Evolutionary conservation across 2,888 invertebrate species (phyloP).

Genomic region (Abrostola tripartita): DNA sequence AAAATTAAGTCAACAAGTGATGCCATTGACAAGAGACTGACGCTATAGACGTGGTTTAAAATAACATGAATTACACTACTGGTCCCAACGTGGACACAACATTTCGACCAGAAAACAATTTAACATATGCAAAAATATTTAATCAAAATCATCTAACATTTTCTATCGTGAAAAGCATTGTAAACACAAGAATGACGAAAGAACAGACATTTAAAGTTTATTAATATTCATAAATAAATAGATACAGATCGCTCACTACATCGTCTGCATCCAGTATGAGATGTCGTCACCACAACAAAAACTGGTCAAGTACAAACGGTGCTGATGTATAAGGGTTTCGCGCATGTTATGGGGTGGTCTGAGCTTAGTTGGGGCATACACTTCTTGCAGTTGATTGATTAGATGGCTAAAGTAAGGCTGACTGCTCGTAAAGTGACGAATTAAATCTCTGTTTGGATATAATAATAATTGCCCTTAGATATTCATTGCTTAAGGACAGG

Average conservation of each 20-base stretch:
- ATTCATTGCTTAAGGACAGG: too few relatives aligned
- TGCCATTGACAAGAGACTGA: too few relatives aligned
- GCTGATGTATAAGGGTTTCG: neutral
- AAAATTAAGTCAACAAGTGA: too few relatives aligned
- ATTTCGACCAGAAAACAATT: neutral
- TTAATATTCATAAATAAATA: conserved; percentile 31
- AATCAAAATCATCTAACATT: conserved; percentile 4
- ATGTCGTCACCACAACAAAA: conserved; percentile 16
- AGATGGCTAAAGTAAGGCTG: neutral
- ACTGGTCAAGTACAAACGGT: neutral
- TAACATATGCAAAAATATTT: conserved; percentile 4
- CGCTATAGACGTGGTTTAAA: too few relatives aligned
- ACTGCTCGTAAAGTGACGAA: too few relatives aligned
- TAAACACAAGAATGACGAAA: conserved; percentile 16
- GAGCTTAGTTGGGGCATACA: too few relatives aligned
- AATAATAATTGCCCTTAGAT: too few relatives aligned
- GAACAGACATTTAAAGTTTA: conserved; percentile 15
- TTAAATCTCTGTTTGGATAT: too few relatives aligned
- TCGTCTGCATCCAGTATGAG: conserved; percentile 27
- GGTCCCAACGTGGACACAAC: too few relatives aligned
- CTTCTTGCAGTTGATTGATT: too few relatives aligned
- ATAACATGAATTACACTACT: too few relatives aligned
- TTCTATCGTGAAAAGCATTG: conserved; percentile 16
- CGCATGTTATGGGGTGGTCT: neutral
- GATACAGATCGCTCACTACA: conserved; percentile 29